These are phyloP conservation scores for Schrankia costaestrigalis DNA, from an alignment of 2,888 invertebrate species.

Conservation along the genomic window DNA sequence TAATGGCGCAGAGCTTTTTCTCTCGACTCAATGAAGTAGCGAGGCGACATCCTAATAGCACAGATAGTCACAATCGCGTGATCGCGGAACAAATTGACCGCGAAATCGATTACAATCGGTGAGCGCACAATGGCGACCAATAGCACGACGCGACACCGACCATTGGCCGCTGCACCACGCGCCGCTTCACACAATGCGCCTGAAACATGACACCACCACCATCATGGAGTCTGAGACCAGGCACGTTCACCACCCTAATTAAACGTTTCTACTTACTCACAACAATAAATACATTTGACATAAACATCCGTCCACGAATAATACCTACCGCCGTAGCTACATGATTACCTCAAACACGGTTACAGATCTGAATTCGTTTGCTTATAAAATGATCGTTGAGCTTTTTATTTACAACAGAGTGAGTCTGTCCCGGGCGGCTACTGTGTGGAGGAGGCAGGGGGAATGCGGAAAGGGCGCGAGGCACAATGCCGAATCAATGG, in stretches of 20 bases:
- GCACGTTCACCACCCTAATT: neutral
- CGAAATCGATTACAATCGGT: conserved; percentile 52
- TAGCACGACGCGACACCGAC: conserved; percentile 25
- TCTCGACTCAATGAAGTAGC: conserved; percentile 47
- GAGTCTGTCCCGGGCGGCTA: conserved; percentile 11
- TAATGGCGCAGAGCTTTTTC: conserved; percentile 29
- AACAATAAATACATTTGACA: too few relatives aligned
- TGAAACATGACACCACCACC: conserved; percentile 57
- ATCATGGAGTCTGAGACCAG: conserved; percentile 47
- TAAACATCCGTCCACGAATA: neutral
- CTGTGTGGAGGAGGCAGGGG: conserved; percentile 2
- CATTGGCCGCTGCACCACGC: conserved; percentile 45
- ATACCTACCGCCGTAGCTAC: too few relatives aligned
- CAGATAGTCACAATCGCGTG: conserved; percentile 41
- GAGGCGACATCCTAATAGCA: conserved; percentile 45
- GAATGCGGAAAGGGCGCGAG: too few relatives aligned
- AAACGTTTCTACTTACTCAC: too few relatives aligned
- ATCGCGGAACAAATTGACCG: conserved; percentile 65
- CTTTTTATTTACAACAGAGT: conserved; percentile 13
- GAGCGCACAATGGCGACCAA: conserved; percentile 37
- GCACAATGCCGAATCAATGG: conserved; percentile 40
- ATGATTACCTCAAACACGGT: neutral
- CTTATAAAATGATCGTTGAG: conserved; percentile 15
- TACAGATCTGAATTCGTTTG: too few relatives aligned
- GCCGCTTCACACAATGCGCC: conserved; percentile 55